phyloP scores from a whole-genome alignment of 2,888 invertebrate species.

The Limnephilus lunatus region DNA sequence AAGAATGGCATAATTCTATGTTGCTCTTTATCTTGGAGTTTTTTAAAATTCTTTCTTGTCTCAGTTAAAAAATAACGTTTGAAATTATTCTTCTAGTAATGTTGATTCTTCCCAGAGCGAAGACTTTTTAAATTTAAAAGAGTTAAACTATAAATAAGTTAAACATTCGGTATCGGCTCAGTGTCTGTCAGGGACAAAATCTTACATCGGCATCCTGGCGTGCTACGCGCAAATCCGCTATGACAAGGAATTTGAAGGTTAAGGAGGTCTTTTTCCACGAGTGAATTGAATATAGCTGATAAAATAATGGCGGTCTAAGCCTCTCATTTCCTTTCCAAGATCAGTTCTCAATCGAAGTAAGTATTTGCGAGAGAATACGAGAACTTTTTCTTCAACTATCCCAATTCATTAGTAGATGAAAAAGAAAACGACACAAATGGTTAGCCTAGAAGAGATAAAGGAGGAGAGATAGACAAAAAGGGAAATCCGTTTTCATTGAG shows the following conservation, averaged over 20 bases:
- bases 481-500: background rate
- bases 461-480: background rate
- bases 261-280: background rate
- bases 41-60: too few species aligned
- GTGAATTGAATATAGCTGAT: background rate
- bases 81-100: too few species aligned
- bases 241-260: background rate
- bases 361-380: background rate
- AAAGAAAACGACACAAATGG: background rate
- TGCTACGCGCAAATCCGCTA: background rate
- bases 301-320: background rate
- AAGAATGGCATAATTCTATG: background rate
- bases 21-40: background rate
- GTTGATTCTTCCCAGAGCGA: too few species aligned
- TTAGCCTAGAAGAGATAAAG: background rate
- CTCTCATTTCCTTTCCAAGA: background rate
- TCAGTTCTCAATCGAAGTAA: background rate
- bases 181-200: background rate
- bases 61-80: too few species aligned
- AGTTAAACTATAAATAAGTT: background rate
- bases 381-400: background rate
- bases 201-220: background rate
- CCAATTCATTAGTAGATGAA: background rate
- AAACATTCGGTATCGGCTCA: background rate
- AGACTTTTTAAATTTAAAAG: too few species aligned